phyloP scores from a whole-genome alignment of 1,140 invertebrate species.

The Bathynomus jamesi region DNA sequence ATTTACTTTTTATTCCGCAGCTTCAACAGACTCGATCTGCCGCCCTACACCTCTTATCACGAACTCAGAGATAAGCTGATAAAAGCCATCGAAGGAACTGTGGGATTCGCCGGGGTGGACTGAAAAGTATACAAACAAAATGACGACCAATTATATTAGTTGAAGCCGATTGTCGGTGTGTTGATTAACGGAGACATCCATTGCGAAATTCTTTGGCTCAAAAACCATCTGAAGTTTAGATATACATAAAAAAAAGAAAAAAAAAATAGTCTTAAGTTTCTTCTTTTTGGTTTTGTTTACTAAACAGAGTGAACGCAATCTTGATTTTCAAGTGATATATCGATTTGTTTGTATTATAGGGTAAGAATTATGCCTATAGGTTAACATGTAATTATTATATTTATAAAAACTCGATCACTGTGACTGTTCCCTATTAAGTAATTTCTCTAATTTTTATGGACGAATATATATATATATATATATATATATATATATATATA shows the following conservation, averaged over 20 bases:
- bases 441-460: slow-evolving; percentile 12
- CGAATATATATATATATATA: slow-evolving; percentile 2
- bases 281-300: too few species aligned
- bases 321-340: too few species aligned
- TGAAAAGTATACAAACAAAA: slow-evolving; percentile 55
- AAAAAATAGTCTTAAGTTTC: too few species aligned
- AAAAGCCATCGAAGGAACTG: slow-evolving; percentile 94
- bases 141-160: too few species aligned
- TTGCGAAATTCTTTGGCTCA: not conserved
- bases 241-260: too few species aligned
- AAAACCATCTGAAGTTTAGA: not conserved
- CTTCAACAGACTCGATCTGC: slow-evolving; percentile 95
- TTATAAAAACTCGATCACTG: too few species aligned
- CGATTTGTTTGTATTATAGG: too few species aligned
- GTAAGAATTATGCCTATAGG: too few species aligned
- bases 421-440: too few species aligned
- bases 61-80: slow-evolving; percentile 90
- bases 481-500: slow-evolving; percentile 8
- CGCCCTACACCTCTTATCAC: slow-evolving; percentile 91
- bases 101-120: slow-evolving; percentile 97
- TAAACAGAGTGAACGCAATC: too few species aligned
- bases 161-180: not conserved
- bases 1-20: slow-evolving; percentile 53
- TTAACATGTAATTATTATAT: too few species aligned
- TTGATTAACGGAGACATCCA: not conserved